phyloP scores from a whole-genome alignment of 2,113 vertebrate genomes.

The Caranx melampygus region DNA sequence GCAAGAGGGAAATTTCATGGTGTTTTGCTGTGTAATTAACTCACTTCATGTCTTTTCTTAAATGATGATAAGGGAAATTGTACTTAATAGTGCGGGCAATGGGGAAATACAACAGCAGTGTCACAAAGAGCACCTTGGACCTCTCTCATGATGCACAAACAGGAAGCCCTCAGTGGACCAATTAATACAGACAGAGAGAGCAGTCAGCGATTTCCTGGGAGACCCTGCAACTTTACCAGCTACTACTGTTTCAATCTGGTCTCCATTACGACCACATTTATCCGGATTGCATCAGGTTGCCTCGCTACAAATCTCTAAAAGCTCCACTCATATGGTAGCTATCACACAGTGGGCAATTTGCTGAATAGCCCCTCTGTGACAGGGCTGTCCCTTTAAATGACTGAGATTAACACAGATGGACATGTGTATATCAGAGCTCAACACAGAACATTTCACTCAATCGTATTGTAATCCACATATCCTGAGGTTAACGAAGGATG shows the following conservation, averaged over 20 bases:
- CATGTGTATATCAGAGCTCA: background rate
- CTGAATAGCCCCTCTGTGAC: constrained; percentile 53
- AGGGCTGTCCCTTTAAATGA: constrained; percentile 41
- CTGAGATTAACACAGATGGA: constrained; percentile 42
- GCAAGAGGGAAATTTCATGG: background rate
- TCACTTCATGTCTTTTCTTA: constrained; percentile 11
- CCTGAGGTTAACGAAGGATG: constrained; percentile 12
- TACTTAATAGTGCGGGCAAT: constrained; percentile 36
- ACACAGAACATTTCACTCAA: background rate
- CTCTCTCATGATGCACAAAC: constrained; percentile 80
- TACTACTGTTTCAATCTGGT: constrained; percentile 79
- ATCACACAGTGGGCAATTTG: constrained; percentile 51
- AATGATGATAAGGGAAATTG: constrained; percentile 43
- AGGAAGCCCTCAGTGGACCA: constrained; percentile 83
- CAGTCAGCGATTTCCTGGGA: constrained; percentile 85
- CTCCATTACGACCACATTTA: constrained; percentile 83
- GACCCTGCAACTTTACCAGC: constrained; percentile 82
- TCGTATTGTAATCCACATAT: constrained; percentile 1
- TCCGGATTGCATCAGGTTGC: constrained; percentile 85
- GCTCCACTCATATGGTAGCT: constrained; percentile 36
- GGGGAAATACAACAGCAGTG: constrained; percentile 41
- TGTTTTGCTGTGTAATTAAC: constrained; percentile 17
- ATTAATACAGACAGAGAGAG: constrained; percentile 82
- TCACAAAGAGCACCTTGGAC: constrained; percentile 71
- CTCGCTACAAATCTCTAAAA: constrained; percentile 74